Conservation (phyloP, 1,140 invertebrate genomes). For the Heliconius congener region DNA sequence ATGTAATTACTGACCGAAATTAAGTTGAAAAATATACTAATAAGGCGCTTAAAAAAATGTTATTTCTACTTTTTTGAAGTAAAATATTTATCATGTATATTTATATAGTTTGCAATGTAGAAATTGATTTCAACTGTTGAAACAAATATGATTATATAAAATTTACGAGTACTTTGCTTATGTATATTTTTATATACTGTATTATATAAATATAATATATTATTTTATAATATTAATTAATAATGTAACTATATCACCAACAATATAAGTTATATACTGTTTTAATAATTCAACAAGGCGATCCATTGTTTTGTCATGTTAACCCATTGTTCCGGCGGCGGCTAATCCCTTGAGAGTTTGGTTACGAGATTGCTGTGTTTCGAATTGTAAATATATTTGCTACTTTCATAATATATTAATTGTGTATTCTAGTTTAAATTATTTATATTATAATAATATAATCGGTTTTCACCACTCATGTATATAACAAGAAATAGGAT, state of each 20-base stretch:
- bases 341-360: slow-evolving; percentile 25
- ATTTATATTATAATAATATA: slow-evolving; percentile 1
- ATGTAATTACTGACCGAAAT: too few relatives aligned
- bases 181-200: too few relatives aligned
- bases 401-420: slow-evolving; percentile 11
- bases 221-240: slow-evolving; percentile 4
- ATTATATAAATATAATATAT: too few relatives aligned
- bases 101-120: not conserved
- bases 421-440: not conserved
- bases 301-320: slow-evolving; percentile 31
- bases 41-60: too few relatives aligned
- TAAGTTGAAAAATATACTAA: too few relatives aligned
- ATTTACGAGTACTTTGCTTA: too few relatives aligned
- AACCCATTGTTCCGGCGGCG: slow-evolving; percentile 26
- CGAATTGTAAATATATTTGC: slow-evolving; percentile 9
- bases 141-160: too few relatives aligned
- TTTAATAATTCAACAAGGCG: slow-evolving; percentile 28
- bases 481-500: too few relatives aligned
- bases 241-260: not conserved
- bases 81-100: too few relatives aligned
- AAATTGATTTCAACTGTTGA: too few relatives aligned
- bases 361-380: slow-evolving; percentile 19
- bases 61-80: too few relatives aligned
- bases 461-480: not conserved
- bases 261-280: slow-evolving; percentile 16